Evolutionary conservation across 1,140 invertebrate species (phyloP).

Genomic region (Psilanteris sp.): DNA sequence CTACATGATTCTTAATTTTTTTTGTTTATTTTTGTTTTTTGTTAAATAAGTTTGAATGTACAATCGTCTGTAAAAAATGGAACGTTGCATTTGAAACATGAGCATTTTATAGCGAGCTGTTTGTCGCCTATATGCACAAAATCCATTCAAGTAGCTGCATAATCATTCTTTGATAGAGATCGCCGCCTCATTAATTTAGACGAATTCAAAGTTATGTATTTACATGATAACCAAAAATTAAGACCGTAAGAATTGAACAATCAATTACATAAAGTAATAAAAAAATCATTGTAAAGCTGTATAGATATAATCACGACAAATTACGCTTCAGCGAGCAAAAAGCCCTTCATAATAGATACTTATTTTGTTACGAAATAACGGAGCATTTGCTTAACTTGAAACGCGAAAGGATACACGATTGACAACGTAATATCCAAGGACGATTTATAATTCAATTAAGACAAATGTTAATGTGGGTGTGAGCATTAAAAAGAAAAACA

Average conservation of each 20-base stretch:
- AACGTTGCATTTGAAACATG: constrained; percentile 17
- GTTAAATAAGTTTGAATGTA: neutral
- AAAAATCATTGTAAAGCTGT: constrained; percentile 9
- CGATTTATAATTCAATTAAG: constrained; percentile 40
- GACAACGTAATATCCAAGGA: constrained; percentile 23
- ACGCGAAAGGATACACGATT: constrained; percentile 22
- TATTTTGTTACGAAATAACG: constrained; percentile 50
- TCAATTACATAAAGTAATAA: too few relatives aligned
- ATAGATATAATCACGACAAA: constrained; percentile 10
- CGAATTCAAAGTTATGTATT: constrained; percentile 14
- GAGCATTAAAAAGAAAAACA: too few relatives aligned
- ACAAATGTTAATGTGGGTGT: neutral
- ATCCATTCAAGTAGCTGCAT: constrained; percentile 8
- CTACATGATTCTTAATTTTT: neutral
- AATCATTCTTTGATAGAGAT: constrained; percentile 2
- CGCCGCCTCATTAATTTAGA: constrained; percentile 18
- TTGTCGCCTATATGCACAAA: constrained; percentile 17
- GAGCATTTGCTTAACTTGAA: constrained; percentile 39
- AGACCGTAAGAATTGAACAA: constrained; percentile 4
- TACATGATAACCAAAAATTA: constrained; percentile 18
- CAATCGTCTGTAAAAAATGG: constrained; percentile 10
- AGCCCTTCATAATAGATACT: constrained; percentile 39
- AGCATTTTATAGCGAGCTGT: constrained; percentile 27
- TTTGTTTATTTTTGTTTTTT: too few relatives aligned
- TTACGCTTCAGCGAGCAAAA: constrained; percentile 32